Evolutionary conservation across 2,888 invertebrate genomes (phyloP).

Genomic region (Microplitis deprimator): DNA sequence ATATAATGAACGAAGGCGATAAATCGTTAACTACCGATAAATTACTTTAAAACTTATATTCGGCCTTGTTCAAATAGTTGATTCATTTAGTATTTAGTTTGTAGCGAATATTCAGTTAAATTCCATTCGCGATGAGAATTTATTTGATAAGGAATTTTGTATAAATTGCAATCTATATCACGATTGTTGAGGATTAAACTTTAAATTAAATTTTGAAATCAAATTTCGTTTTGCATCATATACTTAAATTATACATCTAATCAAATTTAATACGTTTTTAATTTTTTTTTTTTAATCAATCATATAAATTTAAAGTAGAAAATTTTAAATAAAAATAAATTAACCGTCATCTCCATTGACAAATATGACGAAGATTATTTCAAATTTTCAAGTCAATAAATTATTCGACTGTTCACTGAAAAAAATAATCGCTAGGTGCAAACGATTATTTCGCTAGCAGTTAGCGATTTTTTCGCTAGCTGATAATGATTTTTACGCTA

Average conservation of each 20-base stretch:
- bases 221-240: slow-evolving; percentile 39
- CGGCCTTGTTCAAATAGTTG: slow-evolving; percentile 10
- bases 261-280: background rate
- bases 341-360: no score
- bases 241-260: background rate
- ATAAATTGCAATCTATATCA: slow-evolving; percentile 34
- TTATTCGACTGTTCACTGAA: slow-evolving; percentile 42
- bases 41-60: slow-evolving; percentile 16
- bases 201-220: slow-evolving; percentile 52
- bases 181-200: slow-evolving; percentile 49
- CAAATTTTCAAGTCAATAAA: background rate
- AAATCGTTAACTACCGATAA: slow-evolving; percentile 21
- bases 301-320: background rate
- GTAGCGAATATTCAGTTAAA: slow-evolving; percentile 19
- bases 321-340: slow-evolving; percentile 11
- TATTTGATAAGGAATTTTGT: slow-evolving; percentile 21
- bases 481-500: no score
- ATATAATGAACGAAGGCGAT: slow-evolving; percentile 3
- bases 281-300: background rate
- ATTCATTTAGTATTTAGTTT: slow-evolving; percentile 5
- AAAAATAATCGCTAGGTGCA: no score
- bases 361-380: no score
- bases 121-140: slow-evolving; percentile 31
- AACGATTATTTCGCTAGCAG: no score
- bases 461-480: no score